Base-by-base conservation (phyloP, 2,888 invertebrate genomes). In the Aphelenchoides bicaudatus region DNA sequence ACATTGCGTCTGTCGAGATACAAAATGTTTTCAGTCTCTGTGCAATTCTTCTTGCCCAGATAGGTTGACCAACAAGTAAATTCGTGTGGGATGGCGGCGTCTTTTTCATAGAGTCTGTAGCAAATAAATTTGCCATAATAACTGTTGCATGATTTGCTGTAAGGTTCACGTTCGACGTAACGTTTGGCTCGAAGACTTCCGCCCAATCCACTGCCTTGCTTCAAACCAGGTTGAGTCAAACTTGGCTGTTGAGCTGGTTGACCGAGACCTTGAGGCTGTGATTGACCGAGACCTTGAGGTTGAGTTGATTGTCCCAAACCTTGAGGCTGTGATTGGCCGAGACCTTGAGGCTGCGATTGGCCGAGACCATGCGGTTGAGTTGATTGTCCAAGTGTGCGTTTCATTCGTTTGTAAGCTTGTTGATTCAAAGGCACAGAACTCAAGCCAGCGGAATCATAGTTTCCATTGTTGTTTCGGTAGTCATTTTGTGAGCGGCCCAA, bases 71-170 rank as follows among this genome's bases (percentile, higher is more conserved):
- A 56, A 21, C 56, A 56, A 1, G 56, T 56, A 25, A 56, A 56
- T 23, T 56, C 56, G 13, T 19, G 16, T 8, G 56, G 56, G 13
- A 34, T 25, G 0, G n/a, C 31, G n/a, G 54, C 21, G 29, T 38
- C 37, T 19, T 28, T 31, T 8, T 55, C 54, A 31, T 56, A 56
- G 13, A 56, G 16, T n/a, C 56, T 51, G 34, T 56, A 56, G 34
- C 56, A 56, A 27, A 56, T 57, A 19, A 16, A 3, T 3, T 21
- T 13, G 16, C 56, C 56, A 23, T 56, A 56, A 29, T 58, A 56
- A 4, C 31, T 34, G 28, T 56, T 56, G 39, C 56, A 56, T 19
- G 21, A 21, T 25, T 56, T 56, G 21, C 19, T 19, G 54, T 55
- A 56, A 8, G 43, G 43, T 8, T 43, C 43, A n/a, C 57, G 23